A percentile compares a stretch with the other conserved stretches of the same genome.
phyloP scores from a whole-genome alignment of 1,140 invertebrate genomes.

The Papilio machaon region DNA sequence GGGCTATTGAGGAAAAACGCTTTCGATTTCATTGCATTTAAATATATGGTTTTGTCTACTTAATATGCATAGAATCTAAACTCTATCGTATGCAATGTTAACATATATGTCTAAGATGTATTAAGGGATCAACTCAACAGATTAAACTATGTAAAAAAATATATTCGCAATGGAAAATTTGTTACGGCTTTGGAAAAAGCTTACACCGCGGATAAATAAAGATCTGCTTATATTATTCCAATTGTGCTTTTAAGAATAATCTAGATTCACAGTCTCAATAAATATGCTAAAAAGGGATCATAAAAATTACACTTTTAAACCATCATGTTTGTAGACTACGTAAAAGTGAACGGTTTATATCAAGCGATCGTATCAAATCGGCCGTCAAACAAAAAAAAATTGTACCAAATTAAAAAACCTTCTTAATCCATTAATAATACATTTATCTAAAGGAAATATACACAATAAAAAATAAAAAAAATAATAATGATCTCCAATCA shows the following conservation, averaged over 20 bases:
- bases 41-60: background rate
- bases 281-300: background rate
- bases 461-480: background rate
- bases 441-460: background rate
- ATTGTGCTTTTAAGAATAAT: background rate
- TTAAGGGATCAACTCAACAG: background rate
- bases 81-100: background rate
- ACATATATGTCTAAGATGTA: background rate
- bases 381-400: background rate
- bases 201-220: background rate
- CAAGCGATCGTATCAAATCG: background rate
- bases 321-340: background rate
- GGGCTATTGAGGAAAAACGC: background rate
- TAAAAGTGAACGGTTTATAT: background rate
- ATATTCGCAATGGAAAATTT: too few species aligned
- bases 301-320: background rate
- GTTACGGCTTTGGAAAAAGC: background rate
- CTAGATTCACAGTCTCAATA: background rate
- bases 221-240: background rate
- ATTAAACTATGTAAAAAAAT: background rate
- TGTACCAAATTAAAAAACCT: background rate
- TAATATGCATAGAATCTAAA: conserved; percentile 6
- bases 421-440: background rate
- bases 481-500: background rate
- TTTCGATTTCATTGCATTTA: conserved; percentile 1